Evolutionary conservation across 2,888 invertebrate species (phyloP), one percentile per base, ranked within the genome.

Genomic region (Chrysina gloriosa): DNA sequence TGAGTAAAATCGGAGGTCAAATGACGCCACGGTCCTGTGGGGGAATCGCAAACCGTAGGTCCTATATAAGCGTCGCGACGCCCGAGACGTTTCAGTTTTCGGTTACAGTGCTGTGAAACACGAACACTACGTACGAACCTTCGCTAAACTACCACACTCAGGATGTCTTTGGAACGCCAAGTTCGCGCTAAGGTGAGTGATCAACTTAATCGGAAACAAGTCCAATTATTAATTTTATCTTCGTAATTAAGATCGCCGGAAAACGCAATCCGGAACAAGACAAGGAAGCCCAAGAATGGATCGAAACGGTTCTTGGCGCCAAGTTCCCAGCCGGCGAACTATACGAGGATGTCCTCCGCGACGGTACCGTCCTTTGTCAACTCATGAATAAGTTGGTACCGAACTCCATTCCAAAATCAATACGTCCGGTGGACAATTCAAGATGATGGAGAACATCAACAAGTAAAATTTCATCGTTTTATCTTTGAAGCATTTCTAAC

Each of bases 391-490:
- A 93, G 83, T 85, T 99, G 76, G 85, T 89, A 74, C 98, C 98
- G 52, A 96, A 96, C 77, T 86, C 94, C 72, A 86, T 98, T 70
- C 81, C 89, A 80, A 98, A 97, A 92, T 98, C 85, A 97, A 98
- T 88, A 90, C 91, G 75, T 89, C 91, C 52, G 97, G 97, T 76
- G 97, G 97, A 82, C 97, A 97, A 82, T 99, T 99, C 91, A 98
- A 98, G 83, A 92, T 98, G 92, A 99, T 99, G 98, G 98, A 99
- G 85, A 99, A 99, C 88, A 96, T 98, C 84, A 96, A 95, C 86
- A 88, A 91, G 92, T 97, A 83, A 88, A 90, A 25, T 54, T 50
- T 29, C 14, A 16, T 16, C n/a, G 7, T 42, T 7, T 54, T 85
- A 76, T 82, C 80, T 70, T 52, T 31, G n/a, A 6, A 2, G 45